phyloP scores from a whole-genome alignment of 2,888 invertebrate species.

The Zele albiditarsus region DNA sequence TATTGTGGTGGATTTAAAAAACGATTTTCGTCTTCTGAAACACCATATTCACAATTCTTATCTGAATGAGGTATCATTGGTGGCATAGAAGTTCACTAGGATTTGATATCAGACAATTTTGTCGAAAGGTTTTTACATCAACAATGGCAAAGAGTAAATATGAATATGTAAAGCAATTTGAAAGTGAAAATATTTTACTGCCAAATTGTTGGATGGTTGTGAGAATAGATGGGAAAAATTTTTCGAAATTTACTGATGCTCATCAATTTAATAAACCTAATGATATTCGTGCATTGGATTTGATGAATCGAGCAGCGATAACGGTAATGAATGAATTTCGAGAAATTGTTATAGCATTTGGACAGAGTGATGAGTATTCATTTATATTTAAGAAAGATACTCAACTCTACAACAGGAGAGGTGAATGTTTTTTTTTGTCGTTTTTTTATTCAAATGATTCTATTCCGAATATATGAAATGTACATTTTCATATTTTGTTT shows the following conservation, averaged over 20 bases:
- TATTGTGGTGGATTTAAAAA: too few relatives aligned
- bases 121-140: conserved; percentile 40
- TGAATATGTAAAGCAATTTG: conserved; percentile 85
- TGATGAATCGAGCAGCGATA: conserved; percentile 92
- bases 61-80: background rate
- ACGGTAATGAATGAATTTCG: conserved; percentile 88
- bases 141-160: conserved; percentile 84
- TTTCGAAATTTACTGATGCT: conserved; percentile 89
- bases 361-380: conserved; percentile 98
- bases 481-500: conserved; percentile 7
- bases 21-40: too few relatives aligned
- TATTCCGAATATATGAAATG: conserved; percentile 1
- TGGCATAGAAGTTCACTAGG: background rate
- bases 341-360: conserved; percentile 90
- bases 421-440: conserved; percentile 58
- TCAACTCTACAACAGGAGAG: conserved; percentile 84
- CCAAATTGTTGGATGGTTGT: conserved; percentile 93
- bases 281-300: conserved; percentile 83
- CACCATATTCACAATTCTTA: background rate
- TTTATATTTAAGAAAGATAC: conserved; percentile 89
- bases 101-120: background rate
- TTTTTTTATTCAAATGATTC: background rate
- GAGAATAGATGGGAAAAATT: conserved; percentile 92
- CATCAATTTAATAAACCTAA: conserved; percentile 92
- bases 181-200: conserved; percentile 85